phyloP scores from a whole-genome alignment of 2,888 invertebrate species.

The Margaritifera margaritifera region DNA sequence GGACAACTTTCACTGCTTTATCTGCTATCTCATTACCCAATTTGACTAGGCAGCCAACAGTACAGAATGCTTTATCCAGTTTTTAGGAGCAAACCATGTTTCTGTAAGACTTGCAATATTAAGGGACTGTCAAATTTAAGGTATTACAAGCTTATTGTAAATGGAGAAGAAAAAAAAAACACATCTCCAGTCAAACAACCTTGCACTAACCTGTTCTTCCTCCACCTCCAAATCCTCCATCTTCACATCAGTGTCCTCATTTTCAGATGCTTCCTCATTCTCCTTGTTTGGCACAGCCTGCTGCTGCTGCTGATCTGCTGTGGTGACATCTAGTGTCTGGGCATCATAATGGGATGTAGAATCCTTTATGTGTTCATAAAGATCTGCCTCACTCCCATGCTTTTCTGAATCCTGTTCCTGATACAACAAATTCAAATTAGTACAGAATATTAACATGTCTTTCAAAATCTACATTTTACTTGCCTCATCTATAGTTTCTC shows the following conservation, averaged over 20 bases:
- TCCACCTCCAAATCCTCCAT: conserved; percentile 63
- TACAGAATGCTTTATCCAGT: background rate
- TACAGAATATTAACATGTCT: no score
- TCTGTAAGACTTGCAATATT: background rate
- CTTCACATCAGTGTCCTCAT: conserved; percentile 75
- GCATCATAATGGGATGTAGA: conserved; percentile 80
- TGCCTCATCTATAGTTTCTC: no score
- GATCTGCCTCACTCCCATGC: conserved; percentile 74
- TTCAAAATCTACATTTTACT: no score
- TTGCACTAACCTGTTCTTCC: conserved; percentile 15
- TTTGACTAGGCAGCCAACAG: background rate
- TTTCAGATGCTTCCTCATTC: conserved; percentile 78
- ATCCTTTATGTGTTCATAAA: conserved; percentile 89
- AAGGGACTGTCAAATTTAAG: no score
- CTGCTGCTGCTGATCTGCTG: conserved; percentile 84
- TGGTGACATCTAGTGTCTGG: conserved; percentile 77
- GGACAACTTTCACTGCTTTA: background rate
- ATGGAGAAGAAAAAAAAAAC: no score
- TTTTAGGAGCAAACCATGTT: background rate
- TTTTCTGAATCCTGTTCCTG: conserved; percentile 14
- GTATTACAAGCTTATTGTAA: no score
- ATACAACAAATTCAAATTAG: background rate
- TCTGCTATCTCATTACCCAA: conserved; percentile 4
- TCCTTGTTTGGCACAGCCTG: conserved; percentile 78
- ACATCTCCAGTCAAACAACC: no score